Evolutionary conservation across 2,888 invertebrate species (phyloP).

Genomic region (Aphidius colemani): DNA sequence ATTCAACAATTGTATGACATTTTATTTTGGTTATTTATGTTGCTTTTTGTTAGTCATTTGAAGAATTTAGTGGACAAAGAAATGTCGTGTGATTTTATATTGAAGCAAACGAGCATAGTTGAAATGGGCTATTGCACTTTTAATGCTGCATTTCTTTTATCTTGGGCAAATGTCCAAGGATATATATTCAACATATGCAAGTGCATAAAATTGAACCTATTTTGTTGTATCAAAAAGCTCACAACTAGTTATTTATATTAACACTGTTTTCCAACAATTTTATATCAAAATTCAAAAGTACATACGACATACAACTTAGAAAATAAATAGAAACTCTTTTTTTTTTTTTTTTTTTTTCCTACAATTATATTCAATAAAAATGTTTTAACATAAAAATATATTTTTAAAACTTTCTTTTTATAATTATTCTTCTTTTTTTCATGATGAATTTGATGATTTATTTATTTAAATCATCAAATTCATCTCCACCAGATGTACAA

Average conservation of each 20-base stretch:
- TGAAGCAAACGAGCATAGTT: neutral
- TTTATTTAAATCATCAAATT: too few species aligned
- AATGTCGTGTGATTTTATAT: neutral
- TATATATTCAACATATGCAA: conserved; percentile 21
- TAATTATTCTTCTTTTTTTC: neutral
- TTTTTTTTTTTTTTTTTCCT: too few species aligned
- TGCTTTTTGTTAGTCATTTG: conserved; percentile 5
- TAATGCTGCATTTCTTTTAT: conserved; percentile 42
- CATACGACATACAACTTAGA: neutral
- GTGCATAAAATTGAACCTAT: neutral
- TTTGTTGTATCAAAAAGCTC: neutral
- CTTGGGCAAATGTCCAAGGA: conserved; percentile 50
- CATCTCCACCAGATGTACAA: too few species aligned
- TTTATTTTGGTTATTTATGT: neutral
- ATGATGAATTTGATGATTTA: neutral
- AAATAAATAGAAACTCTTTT: too few species aligned
- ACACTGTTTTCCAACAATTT: neutral
- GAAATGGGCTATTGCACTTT: conserved; percentile 50
- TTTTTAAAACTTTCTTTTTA: conserved; percentile 6
- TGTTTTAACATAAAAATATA: too few species aligned
- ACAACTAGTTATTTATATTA: conserved; percentile 2
- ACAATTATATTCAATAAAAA: too few species aligned
- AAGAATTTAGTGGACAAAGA: neutral
- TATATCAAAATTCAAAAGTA: too few species aligned
- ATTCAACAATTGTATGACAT: neutral